Conservation (phyloP, 2,797 vertebrate species). For the Eulemur mongoz region DNA sequence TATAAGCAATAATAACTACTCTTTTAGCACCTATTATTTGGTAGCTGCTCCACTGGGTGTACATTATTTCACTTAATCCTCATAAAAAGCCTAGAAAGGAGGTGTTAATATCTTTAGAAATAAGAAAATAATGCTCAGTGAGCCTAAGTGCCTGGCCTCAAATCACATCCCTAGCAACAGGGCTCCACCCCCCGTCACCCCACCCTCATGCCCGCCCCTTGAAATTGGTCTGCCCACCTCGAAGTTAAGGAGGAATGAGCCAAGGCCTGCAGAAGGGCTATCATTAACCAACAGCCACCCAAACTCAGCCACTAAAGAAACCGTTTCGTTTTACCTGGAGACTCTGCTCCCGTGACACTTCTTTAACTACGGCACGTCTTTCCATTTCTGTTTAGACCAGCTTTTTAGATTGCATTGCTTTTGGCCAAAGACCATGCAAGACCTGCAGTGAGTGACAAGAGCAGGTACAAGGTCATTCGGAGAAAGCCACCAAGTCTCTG, state of each 20-base stretch:
- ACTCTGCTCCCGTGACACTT: fast-evolving
- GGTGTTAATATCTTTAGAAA: background rate
- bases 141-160: background rate
- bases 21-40: background rate
- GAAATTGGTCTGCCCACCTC: background rate
- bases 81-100: background rate
- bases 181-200: background rate
- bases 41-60: background rate
- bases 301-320: background rate
- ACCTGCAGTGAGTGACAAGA: background rate
- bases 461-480: background rate
- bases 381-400: background rate
- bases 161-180: background rate
- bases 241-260: background rate
- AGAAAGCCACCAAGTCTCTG: background rate
- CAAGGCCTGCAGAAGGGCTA: background rate
- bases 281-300: background rate
- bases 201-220: background rate
- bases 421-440: background rate
- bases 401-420: background rate
- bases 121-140: background rate
- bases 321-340: background rate
- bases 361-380: background rate
- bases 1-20: background rate
- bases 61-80: background rate